Base-by-base conservation (phyloP, 1,140 invertebrate genomes). In the Limonius californicus region DNA sequence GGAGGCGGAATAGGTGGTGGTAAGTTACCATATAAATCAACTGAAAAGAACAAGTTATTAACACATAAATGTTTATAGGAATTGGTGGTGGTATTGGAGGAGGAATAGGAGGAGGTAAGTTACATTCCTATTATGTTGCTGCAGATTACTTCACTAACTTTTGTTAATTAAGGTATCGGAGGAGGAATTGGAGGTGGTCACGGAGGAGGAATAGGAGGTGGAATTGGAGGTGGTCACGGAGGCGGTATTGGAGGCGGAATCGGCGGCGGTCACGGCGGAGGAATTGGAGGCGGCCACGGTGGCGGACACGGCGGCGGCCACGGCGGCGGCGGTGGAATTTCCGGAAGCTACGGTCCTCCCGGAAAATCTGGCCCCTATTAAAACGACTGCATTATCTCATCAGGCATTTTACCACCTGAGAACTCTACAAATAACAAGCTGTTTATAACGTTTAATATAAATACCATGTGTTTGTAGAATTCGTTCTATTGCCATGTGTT, bases 281-380 rank as follows among this genome's bases (percentile, higher is more conserved):
- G 27, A 30, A 55, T 55, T n/a, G 53, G 27, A 2, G 21, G 27
- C 2, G 20, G 20, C 30, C 66, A 55, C 58, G 61, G 62, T 11
- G 43, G 43, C 11, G 66, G 69, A 11, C 12, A n/a, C 16, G 27
- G 53, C 6, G 68, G 59, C 55, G 61, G 61, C 7, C n/a, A 57
- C 27, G 65, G 62, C 12, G 43, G 43, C 3, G 53, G 57, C 60
- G 66, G 73, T 20, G 74, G 73, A 12, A 61, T 66, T 19, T 47
- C 47, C 57, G 57, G 65, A 3, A 35, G 45, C 42, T 67, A 65
- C 14, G 64, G 67, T 45, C 55, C 57, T 57, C 58, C 58, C 18
- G 58, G 58, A 47, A 60, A 60, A 54, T 60, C 58, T 1, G 58
- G 58, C 21, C 58, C 58, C 2, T 60, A 60, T 42, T 60, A 60